These are phyloP conservation scores for Watsonalla binaria DNA, from an alignment of 2,888 invertebrate species.

Conservation along the genomic window DNA sequence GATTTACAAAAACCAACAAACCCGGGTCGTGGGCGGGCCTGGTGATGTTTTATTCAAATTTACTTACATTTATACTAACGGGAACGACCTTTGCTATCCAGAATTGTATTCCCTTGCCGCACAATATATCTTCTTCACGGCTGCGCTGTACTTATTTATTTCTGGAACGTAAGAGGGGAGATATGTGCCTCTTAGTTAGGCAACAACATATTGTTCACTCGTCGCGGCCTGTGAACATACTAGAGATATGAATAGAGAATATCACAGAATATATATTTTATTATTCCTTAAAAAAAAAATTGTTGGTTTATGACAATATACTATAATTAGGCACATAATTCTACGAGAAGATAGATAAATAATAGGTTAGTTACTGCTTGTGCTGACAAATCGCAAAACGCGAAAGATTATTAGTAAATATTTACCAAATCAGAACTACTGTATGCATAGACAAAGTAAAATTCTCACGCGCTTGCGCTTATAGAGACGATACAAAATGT, in stretches of 20 bases:
- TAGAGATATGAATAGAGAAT: neutral
- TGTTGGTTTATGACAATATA: too few relatives aligned
- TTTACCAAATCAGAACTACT: too few relatives aligned
- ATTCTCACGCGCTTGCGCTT: too few relatives aligned
- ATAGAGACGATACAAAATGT: too few relatives aligned
- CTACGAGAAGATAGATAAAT: neutral
- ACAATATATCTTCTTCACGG: conserved; percentile 76
- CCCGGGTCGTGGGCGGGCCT: conserved; percentile 29
- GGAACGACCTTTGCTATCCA: conserved; percentile 69
- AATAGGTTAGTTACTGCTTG: neutral
- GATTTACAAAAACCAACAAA: conserved; percentile 20
- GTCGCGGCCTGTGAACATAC: neutral
- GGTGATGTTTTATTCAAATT: conserved; percentile 77
- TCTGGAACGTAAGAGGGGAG: conserved; percentile 36
- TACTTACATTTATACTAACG: conserved; percentile 79
- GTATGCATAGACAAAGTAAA: too few relatives aligned
- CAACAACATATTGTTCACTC: neutral
- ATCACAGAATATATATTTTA: too few relatives aligned
- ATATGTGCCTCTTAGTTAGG: conserved; percentile 13
- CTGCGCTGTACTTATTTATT: conserved; percentile 64
- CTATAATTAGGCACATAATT: neutral
- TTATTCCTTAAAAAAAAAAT: neutral
- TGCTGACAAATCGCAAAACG: neutral
- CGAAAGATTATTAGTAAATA: too few relatives aligned
- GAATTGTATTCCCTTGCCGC: conserved; percentile 75